Percentiles rank a stretch among this genome's conserved stretches.
Conservation (phyloP, 2,797 vertebrate species). For the Echiichthys vipera region DNA sequence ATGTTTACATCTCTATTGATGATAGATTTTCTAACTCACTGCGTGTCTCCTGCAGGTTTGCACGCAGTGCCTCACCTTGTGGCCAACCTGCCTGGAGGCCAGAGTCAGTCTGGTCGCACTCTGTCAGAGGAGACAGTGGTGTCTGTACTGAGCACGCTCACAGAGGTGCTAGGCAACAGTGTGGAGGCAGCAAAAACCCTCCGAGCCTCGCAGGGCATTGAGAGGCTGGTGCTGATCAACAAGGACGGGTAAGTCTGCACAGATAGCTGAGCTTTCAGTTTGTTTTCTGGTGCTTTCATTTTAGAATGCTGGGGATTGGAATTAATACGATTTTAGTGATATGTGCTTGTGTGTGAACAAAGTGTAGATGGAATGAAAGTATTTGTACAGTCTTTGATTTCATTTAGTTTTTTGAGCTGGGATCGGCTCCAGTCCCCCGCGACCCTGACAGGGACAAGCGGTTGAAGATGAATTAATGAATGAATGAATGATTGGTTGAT, state of each 20-base stretch:
- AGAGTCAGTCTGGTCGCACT: slow-evolving; percentile 86
- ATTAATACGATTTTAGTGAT: no score
- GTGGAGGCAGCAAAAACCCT: slow-evolving; percentile 95
- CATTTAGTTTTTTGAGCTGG: no score
- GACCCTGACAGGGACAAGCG: neutral
- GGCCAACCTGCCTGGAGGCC: slow-evolving; percentile 90
- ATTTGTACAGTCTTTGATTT: no score
- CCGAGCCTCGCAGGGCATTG: slow-evolving; percentile 92
- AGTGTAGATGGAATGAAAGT: no score
- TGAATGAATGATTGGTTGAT: neutral
- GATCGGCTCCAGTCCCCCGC: no score
- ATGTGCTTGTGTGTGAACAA: no score
- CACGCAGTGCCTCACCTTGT: slow-evolving; percentile 94
- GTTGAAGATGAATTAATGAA: neutral
- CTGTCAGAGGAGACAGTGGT: slow-evolving; percentile 94
- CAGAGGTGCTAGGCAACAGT: slow-evolving; percentile 93
- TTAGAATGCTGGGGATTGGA: no score
- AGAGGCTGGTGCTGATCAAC: slow-evolving; percentile 96
- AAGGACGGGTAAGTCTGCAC: slow-evolving; percentile 89
- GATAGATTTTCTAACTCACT: neutral
- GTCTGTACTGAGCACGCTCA: slow-evolving; percentile 93
- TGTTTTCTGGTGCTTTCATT: neutral
- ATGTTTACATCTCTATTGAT: neutral
- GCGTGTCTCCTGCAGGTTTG: slow-evolving; percentile 84
- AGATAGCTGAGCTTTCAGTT: neutral